Evolutionary conservation across 1,140 invertebrate genomes (phyloP), one percentile per base, ranked within the genome.

Genomic region (Agrypnia vestita): DNA sequence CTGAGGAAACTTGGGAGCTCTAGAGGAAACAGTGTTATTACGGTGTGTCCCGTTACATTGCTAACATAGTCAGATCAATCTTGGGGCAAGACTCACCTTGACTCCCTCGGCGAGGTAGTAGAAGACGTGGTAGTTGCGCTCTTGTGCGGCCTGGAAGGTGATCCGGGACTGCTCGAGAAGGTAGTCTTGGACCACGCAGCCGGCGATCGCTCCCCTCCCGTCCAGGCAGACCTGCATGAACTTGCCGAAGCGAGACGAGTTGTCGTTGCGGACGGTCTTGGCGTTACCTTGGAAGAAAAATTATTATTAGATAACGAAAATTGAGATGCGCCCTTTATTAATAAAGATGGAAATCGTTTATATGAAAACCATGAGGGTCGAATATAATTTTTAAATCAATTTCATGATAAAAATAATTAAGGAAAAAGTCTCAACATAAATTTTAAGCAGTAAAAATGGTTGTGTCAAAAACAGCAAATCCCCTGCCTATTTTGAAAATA

Each of bases 171-270:
- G 97, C 86, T 99, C 98, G 69, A 99, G 90, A 19, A 99, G 90
- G 88, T 99, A 99, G 86, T 99, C 97, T 85, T 98, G 95, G 62
- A 99, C 96, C 80, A 98, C 96, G 83, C 97, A 98, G 13, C 98
- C 98, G 82, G 95, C 94, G 80, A 99, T 98, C 87, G 95, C 94
- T 90, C 94, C 96, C 83, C 93, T 94, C 78, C 91, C 93, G 91
- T 98, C 97, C 86, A 99, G 96, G 86, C 97, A 97, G 3, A 99
- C 96, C 89, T 97, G 97, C 91, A 99, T 97, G 86, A 98, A 99
- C 89, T 99, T 99, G 15, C 98, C 98, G 88, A 99, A 99, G 46
- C 98, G 92, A 59, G 96, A 97, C 15, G 97, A 98, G 88, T 99
- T 99, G 88, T 99, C 97, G 88, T 99, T 99, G 46, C 97, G 92